These are phyloP conservation scores for Odontamblyopus rebecca DNA, from an alignment of 2,797 vertebrate species.

Conservation along the genomic window DNA sequence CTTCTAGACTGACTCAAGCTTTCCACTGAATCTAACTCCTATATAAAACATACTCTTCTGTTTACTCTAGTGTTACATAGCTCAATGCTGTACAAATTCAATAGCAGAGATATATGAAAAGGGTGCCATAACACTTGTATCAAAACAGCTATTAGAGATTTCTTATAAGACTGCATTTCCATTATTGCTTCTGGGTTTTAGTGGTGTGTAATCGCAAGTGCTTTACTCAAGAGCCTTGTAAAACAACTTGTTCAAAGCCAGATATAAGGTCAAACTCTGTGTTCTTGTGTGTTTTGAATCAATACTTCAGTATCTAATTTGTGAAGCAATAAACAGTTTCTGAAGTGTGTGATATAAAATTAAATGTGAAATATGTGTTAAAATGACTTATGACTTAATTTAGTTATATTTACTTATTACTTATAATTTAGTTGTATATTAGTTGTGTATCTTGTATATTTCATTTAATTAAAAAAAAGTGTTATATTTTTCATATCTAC, in stretches of 20 bases:
- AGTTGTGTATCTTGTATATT: too few species aligned
- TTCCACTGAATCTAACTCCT: neutral
- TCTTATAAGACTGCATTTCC: conserved; percentile 1
- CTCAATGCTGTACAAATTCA: too few species aligned
- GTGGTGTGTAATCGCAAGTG: neutral
- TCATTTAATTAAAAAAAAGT: too few species aligned
- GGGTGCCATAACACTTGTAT: neutral
- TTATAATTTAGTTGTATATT: too few species aligned
- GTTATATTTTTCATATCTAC: neutral
- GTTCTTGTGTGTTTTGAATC: conserved; percentile 2
- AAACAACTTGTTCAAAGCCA: conserved; percentile 11
- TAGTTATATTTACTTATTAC: too few species aligned
- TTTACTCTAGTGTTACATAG: neutral
- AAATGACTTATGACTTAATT: too few species aligned
- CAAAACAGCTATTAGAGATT: conserved; percentile 7
- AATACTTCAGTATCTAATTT: neutral
- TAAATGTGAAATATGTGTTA: neutral
- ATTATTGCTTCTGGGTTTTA: conserved; percentile 8
- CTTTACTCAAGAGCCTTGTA: conserved; percentile 10
- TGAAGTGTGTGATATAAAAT: neutral
- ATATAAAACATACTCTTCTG: neutral
- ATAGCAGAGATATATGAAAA: neutral
- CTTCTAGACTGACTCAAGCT: neutral
- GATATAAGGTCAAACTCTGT: conserved; percentile 12
- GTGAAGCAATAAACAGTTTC: neutral